Evolutionary conservation across 30 jellyfish, hydroid and myxozoan genomes (phyloP).

Genomic region (Morbakka virulenta): DNA sequence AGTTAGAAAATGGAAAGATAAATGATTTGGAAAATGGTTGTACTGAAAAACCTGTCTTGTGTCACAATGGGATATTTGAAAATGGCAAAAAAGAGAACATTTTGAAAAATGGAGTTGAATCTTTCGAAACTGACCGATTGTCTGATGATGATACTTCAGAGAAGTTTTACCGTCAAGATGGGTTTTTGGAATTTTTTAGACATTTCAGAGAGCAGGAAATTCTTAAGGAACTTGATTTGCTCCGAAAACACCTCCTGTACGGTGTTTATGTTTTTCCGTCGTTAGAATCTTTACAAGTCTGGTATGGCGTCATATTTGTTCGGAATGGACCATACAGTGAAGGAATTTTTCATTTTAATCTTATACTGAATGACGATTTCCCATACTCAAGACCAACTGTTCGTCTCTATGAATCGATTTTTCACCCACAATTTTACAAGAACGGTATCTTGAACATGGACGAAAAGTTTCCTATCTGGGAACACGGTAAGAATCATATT

Average conservation of each 20-base stretch:
- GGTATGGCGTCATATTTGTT: conserved; percentile 89
- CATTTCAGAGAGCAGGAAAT: conserved; percentile 58
- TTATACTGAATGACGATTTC: conserved; percentile 64
- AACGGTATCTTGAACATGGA: conserved; percentile 59
- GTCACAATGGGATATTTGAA: too few species aligned
- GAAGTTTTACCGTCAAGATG: too few species aligned
- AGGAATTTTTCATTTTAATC: conserved; percentile 79
- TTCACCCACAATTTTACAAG: conserved; percentile 65
- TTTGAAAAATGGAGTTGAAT: too few species aligned
- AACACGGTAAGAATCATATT: conserved; percentile 6
- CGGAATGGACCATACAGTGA: conserved; percentile 82
- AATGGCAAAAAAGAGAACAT: too few species aligned
- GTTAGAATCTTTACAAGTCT: conserved; percentile 65
- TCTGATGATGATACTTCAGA: too few species aligned
- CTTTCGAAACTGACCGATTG: too few species aligned
- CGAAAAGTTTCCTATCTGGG: not conserved
- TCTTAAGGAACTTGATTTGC: conserved; percentile 42
- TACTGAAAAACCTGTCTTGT: too few species aligned
- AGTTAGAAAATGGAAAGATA: too few species aligned
- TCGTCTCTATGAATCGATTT: conserved; percentile 60
- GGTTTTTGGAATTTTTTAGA: conserved; percentile 50
- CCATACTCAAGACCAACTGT: conserved; percentile 72
- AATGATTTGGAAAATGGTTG: too few species aligned
- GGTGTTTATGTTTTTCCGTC: conserved; percentile 93
- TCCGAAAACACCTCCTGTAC: conserved; percentile 38